Base-by-base conservation (phyloP, 2,797 vertebrate genomes). In the Semotilus atromaculatus region DNA sequence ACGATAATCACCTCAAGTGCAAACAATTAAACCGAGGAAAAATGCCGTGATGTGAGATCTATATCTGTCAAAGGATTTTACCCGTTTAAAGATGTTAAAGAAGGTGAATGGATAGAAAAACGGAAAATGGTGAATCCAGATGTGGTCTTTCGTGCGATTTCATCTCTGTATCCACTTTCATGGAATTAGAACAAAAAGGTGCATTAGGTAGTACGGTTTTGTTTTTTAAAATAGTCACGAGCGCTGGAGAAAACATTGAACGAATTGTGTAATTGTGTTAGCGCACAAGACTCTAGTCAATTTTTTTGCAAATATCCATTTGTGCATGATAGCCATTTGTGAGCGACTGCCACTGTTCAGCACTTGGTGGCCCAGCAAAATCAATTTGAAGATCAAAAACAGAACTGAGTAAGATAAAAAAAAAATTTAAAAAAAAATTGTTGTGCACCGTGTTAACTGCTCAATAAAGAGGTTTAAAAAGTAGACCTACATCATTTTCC, bases 11-110 rank as follows among this genome's bases (percentile, higher is more conserved):
- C 94, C 93, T 93, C 90, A 94, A 94, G 93, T 88, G 89, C 91
- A 94, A 93, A 96, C 95, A 92, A 93, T 96, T 96, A 96, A 94
- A 95, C 94, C 94, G 93, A 93, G 93, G 93, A 93, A 92, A 92
- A 94, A 94, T 92, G 94, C 92, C 89, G 92, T 90, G 91, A 89
- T 92, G 89, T 91, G 91, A 93, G 92, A 88, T 91, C 90, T 91
- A 86, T 78, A 71, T 90, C 79, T 88, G 87, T 88, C 43, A 76
- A 76, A 71, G 80, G 78, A 90, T 88, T 91, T 82, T 18, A 70
- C 75, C 68, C 77, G 78, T 90, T 45, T 82, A 74, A 23, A 55
- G 48, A 86, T 23, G 72, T 48, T 88, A 66, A 45, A 34, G 45
- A 82, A 18, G 34, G 13, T 80, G 76, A 43, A 84, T 79, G 55